Percentiles rank a stretch among this genome's conserved stretches.
These are phyloP conservation scores for Caranx melampygus DNA, from an alignment of 2,113 vertebrate genomes.

Conservation along the genomic window DNA sequence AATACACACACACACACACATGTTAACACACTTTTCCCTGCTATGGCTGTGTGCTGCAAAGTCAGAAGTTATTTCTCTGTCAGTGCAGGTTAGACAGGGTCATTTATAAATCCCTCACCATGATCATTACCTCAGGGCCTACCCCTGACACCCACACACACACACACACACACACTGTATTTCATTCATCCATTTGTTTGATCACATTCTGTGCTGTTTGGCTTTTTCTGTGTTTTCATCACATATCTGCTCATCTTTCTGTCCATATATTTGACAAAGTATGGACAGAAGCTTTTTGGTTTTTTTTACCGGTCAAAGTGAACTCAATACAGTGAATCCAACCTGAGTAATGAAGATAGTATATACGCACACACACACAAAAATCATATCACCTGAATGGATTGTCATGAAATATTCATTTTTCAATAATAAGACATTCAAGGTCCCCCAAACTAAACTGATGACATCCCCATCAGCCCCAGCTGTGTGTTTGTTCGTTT, in stretches of 20 bases:
- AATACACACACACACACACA: conserved; percentile 30
- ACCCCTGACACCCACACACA: conserved; percentile 5
- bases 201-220: neutral
- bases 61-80: conserved; percentile 44
- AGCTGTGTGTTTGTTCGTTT: no score
- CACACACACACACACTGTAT: neutral
- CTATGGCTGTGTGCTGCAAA: conserved; percentile 13
- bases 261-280: neutral
- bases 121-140: conserved; percentile 34
- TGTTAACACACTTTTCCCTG: conserved; percentile 8
- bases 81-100: conserved; percentile 40
- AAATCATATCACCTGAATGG: no score
- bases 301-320: neutral
- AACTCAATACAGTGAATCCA: neutral
- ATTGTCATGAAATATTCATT: no score
- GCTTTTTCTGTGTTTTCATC: neutral
- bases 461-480: no score
- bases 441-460: no score
- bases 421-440: no score
- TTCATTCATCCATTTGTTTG: neutral
- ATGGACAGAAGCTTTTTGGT: neutral
- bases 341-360: neutral
- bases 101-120: conserved; percentile 54
- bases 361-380: neutral
- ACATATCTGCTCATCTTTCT: neutral